phyloP scores from a whole-genome alignment of 2,113 vertebrate genomes.

The Colaptes auratus region DNA sequence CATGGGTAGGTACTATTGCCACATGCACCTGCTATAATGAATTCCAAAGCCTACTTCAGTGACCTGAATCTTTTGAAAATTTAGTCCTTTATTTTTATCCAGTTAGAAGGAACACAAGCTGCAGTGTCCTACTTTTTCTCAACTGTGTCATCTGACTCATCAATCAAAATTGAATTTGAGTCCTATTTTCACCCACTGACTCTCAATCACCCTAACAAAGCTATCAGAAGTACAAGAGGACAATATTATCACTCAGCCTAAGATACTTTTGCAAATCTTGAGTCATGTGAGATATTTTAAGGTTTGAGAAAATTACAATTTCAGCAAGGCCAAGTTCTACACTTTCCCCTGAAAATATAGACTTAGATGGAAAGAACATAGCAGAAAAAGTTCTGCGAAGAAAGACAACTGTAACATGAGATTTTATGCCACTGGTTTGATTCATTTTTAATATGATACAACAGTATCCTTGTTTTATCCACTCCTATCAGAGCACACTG shows the following conservation, averaged over 20 bases:
- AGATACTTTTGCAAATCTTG: background rate
- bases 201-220: slow-evolving; percentile 50
- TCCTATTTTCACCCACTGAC: slow-evolving; percentile 45
- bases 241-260: background rate
- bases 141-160: slow-evolving; percentile 58
- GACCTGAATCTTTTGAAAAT: slow-evolving; percentile 64
- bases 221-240: background rate
- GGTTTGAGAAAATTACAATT: background rate
- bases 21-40: slow-evolving; percentile 42
- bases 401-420: background rate
- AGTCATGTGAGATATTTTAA: background rate
- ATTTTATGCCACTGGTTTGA: background rate
- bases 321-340: background rate
- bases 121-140: slow-evolving; percentile 61
- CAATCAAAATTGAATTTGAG: slow-evolving; percentile 51
- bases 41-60: slow-evolving; percentile 51
- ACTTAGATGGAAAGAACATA: background rate
- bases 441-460: background rate
- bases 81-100: slow-evolving; percentile 68
- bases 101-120: slow-evolving; percentile 19
- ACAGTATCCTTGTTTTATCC: background rate
- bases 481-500: background rate
- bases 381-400: background rate
- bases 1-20: slow-evolving; percentile 35
- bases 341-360: background rate